These are phyloP conservation scores for Choreutis nemorana DNA, from an alignment of 2,888 invertebrate species.

Conservation along the genomic window DNA sequence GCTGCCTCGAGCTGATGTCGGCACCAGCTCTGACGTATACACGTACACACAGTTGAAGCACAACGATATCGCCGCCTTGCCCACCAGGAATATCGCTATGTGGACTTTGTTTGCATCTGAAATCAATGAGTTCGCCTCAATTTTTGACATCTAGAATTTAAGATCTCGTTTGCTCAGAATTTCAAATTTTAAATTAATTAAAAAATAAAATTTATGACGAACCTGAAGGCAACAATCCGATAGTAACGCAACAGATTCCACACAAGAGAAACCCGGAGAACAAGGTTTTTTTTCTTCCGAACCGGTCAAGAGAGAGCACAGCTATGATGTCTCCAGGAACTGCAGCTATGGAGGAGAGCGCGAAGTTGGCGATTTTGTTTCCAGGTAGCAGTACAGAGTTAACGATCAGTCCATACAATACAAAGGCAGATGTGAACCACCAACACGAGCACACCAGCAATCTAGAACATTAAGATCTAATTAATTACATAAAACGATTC, in stretches of 20 bases:
- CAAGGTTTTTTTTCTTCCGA: constrained; percentile 9
- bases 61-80: constrained; percentile 60
- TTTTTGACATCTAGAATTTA: too few species aligned
- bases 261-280: constrained; percentile 8
- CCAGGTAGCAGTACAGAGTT: constrained; percentile 7
- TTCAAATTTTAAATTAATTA: too few species aligned
- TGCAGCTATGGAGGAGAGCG: constrained; percentile 5
- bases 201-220: not conserved
- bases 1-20: constrained; percentile 57
- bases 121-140: too few species aligned
- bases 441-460: constrained; percentile 11
- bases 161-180: too few species aligned
- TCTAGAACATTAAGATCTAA: constrained; percentile 4
- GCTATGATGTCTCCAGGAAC: constrained; percentile 7
- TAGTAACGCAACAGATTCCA: constrained; percentile 8
- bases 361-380: constrained; percentile 8
- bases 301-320: constrained; percentile 5
- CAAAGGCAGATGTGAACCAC: constrained; percentile 9
- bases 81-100: constrained; percentile 39
- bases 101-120: constrained; percentile 3
- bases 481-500: too few species aligned
- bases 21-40: constrained; percentile 62
- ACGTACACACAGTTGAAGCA: constrained; percentile 59
- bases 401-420: constrained; percentile 10
- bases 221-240: constrained; percentile 9